Percentiles rank a stretch among this genome's conserved stretches.
Conservation (phyloP, 2,888 invertebrate species). For the Choristoneura rosaceana region DNA sequence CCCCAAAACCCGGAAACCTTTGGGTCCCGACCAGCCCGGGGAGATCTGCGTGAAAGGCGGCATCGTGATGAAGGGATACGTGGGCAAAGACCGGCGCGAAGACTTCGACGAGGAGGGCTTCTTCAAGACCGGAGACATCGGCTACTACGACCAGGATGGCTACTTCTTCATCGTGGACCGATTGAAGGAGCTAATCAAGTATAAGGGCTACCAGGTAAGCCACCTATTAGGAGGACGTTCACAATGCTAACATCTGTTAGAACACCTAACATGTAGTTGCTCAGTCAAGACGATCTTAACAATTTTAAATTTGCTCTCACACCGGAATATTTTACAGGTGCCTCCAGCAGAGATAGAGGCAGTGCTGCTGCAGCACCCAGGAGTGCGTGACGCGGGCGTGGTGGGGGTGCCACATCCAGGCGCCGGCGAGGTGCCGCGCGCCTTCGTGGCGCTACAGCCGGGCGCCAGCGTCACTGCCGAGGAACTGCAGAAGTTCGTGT, state of each 20-base stretch:
- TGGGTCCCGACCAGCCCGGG: conserved; percentile 89
- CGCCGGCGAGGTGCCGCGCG: conserved; percentile 91
- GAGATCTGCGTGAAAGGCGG: conserved; percentile 93
- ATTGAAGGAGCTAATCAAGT: conserved; percentile 76
- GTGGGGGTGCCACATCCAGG: conserved; percentile 89
- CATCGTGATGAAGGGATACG: conserved; percentile 92
- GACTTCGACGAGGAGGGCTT: conserved; percentile 92
- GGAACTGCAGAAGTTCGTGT: conserved; percentile 85
- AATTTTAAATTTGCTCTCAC: neutral
- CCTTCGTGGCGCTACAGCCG: conserved; percentile 88
- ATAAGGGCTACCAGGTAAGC: conserved; percentile 72
- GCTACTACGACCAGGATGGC: conserved; percentile 70
- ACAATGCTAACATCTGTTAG: neutral
- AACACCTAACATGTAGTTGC: too few relatives aligned
- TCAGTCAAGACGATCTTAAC: neutral
- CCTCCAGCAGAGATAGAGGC: conserved; percentile 95
- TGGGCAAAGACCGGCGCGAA: conserved; percentile 69
- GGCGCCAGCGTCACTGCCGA: conserved; percentile 78
- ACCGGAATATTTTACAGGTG: conserved; percentile 69
- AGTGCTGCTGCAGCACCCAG: conserved; percentile 88
- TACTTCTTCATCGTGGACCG: conserved; percentile 71
- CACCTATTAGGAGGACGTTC: neutral
- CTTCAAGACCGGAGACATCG: conserved; percentile 87
- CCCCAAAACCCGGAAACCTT: conserved; percentile 83
- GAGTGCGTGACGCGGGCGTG: conserved; percentile 91